Evolutionary conservation across 2,113 vertebrate genomes (phyloP).

Genomic region (Dolichotis patagonum): DNA sequence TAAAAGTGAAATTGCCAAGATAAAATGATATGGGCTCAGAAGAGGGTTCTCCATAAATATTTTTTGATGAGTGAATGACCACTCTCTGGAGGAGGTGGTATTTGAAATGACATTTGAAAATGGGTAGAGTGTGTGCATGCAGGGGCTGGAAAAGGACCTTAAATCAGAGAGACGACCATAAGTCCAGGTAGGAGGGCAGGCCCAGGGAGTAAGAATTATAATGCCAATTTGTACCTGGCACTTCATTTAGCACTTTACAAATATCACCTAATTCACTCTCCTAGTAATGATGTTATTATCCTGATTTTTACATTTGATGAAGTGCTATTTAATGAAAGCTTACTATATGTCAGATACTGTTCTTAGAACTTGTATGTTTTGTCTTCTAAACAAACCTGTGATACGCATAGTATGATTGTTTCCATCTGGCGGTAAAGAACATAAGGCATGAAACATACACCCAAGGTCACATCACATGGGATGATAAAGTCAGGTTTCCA

Average conservation of each 20-base stretch:
- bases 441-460: not conserved
- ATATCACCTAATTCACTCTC: not conserved
- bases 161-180: slow-evolving; percentile 21
- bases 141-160: slow-evolving; percentile 35
- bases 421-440: slow-evolving; percentile 6
- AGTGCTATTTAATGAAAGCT: not conserved
- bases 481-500: not conserved
- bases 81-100: slow-evolving; percentile 60
- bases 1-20: slow-evolving; percentile 66
- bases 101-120: slow-evolving; percentile 77
- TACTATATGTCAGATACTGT: not conserved
- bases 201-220: not conserved
- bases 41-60: slow-evolving; percentile 62
- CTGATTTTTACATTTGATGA: not conserved
- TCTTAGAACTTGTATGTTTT: not conserved
- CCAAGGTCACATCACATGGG: not conserved
- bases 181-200: not conserved
- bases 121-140: slow-evolving; percentile 31
- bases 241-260: not conserved
- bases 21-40: slow-evolving; percentile 68
- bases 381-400: not conserved
- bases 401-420: not conserved
- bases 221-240: not conserved
- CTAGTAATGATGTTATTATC: not conserved
- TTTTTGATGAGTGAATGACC: slow-evolving; percentile 65